Conservation (phyloP, 2,888 invertebrate species). For the Phanerotoma sp. region DNA sequence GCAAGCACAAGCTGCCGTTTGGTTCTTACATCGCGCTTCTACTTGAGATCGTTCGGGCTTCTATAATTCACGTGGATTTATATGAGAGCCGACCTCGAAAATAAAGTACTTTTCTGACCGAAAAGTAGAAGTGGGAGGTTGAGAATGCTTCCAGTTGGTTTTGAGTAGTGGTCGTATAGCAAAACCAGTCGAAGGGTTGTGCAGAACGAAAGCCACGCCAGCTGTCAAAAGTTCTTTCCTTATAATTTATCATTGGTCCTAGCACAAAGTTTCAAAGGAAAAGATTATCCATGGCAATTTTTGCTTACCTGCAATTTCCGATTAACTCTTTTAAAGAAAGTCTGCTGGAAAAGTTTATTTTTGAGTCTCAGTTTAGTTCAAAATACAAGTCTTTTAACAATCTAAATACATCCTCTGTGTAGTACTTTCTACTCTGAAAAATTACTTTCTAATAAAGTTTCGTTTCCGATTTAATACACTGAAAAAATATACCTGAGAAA, state of each 20-base stretch:
- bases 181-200: conserved; percentile 6
- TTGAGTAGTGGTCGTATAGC: conserved; percentile 13
- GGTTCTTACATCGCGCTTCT: not conserved
- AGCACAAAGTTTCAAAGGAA: conserved; percentile 21
- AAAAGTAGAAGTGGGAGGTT: conserved; percentile 13
- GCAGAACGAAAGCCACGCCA: conserved; percentile 11
- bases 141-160: conserved; percentile 16
- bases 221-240: conserved; percentile 31
- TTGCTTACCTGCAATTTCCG: conserved; percentile 7
- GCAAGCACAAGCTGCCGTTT: not conserved
- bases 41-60: conserved; percentile 8
- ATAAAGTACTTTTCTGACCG: conserved; percentile 21
- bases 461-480: too few relatives aligned
- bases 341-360: too few relatives aligned
- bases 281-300: conserved; percentile 18
- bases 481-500: too few relatives aligned
- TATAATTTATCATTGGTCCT: conserved; percentile 31
- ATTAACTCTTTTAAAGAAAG: too few relatives aligned
- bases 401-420: too few relatives aligned
- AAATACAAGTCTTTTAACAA: too few relatives aligned
- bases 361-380: too few relatives aligned
- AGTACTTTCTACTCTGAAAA: too few relatives aligned
- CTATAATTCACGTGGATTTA: conserved; percentile 25
- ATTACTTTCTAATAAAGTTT: too few relatives aligned
- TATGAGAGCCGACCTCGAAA: conserved; percentile 19